Evolutionary conservation across 1,140 invertebrate genomes (phyloP).

Genomic region (Dinoponera quadriceps): DNA sequence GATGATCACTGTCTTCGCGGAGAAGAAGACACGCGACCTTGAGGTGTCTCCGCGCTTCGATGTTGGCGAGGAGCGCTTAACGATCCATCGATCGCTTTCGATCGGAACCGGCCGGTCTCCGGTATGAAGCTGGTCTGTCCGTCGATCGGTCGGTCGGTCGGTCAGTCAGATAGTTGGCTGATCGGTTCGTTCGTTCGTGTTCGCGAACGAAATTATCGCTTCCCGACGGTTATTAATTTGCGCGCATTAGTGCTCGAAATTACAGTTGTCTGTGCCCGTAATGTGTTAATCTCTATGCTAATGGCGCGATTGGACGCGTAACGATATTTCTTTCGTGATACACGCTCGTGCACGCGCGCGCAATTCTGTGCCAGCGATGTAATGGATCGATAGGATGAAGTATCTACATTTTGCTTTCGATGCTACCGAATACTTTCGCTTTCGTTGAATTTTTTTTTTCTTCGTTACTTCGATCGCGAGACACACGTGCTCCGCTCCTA

Average conservation of each 20-base stretch:
- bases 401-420: slow-evolving; percentile 12
- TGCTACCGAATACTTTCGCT: not conserved
- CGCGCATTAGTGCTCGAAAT: slow-evolving; percentile 44
- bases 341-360: not conserved
- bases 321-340: slow-evolving; percentile 20
- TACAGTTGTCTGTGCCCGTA: slow-evolving; percentile 35
- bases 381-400: slow-evolving; percentile 1
- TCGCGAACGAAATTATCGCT: slow-evolving; percentile 53
- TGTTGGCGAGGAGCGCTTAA: slow-evolving; percentile 54
- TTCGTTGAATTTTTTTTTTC: not conserved
- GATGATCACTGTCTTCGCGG: slow-evolving; percentile 63
- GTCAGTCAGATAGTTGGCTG: not conserved
- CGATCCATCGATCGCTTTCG: slow-evolving; percentile 66
- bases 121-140: slow-evolving; percentile 9
- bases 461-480: not conserved
- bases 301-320: slow-evolving; percentile 26
- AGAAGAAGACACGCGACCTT: slow-evolving; percentile 60
- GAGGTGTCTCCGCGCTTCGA: slow-evolving; percentile 57
- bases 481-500: no score
- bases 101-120: slow-evolving; percentile 18
- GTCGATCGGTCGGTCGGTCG: not conserved
- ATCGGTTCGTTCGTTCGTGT: not conserved
- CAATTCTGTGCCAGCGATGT: not conserved
- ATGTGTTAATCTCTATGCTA: slow-evolving; percentile 58
- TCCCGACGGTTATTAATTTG: slow-evolving; percentile 54